Evolutionary conservation across 2,113 vertebrate genomes (phyloP), one percentile per base, ranked within the genome.

Genomic region (Rhinoderma darwinii): DNA sequence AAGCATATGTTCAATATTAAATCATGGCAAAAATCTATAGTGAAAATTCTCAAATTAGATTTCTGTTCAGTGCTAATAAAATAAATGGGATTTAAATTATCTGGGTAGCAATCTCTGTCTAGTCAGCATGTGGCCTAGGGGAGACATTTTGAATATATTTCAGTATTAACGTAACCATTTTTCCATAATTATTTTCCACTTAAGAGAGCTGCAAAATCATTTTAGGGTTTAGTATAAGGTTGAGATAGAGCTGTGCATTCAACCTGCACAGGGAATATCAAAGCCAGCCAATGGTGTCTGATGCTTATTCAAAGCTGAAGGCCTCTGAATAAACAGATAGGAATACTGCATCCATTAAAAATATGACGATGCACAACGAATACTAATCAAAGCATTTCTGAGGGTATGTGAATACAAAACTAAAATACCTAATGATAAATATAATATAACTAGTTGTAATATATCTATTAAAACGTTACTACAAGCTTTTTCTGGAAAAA

Each of bases 101-200:
- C 43, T 70, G 80, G 80, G 27, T 70, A 50, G 39, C 41, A 68
- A 15, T 30, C 3, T 25, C 25, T 6, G 61, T 37, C 27, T 51
- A 47, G 9, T 37, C 17, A 51, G 30, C 18, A 70, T 50, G 63
- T 25, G 27, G 81, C 63, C 81, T 70, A 72, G 35, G 63, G 44
- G 63, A 83, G 81, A 72, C 44, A 37, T 68, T 83, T 68, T 82
- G n/a, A 82, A 50, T 70, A 43, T 35, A 27, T 82, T 35, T 83
- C 27, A 72, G 30, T 83, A 51, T 70, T 72, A 37, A 83, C 72
- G 44, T 51, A 83, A 50, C 27, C 43, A 63, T 41, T 82, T 82
- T 50, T 61, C 43, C 20, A 37, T 50, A 66, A 83, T 70, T 83
- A 51, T 37, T 70, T 83, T 83, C 41, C 43, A 51, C 56, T 66